Evolutionary conservation across 1,140 invertebrate genomes (phyloP).

Genomic region (Aphelinus certus): DNA sequence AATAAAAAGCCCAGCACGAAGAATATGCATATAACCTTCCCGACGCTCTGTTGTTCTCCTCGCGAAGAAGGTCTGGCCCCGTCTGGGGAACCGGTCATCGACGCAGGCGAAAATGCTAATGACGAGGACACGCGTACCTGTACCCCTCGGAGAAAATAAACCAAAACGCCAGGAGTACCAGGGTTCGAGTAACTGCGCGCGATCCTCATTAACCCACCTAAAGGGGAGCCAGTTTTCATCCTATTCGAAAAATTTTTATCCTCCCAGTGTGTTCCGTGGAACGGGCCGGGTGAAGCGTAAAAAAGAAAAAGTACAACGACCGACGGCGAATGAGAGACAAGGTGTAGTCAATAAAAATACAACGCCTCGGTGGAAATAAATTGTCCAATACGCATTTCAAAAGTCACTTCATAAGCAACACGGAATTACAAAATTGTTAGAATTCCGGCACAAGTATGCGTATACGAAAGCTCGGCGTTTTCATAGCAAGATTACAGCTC

Average conservation of each 20-base stretch:
- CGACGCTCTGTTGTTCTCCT: neutral
- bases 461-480: no score
- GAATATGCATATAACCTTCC: slow-evolving; percentile 6
- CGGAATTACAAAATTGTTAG: neutral
- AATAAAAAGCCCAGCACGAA: neutral
- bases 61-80: neutral
- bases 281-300: no score
- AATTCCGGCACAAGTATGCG: no score
- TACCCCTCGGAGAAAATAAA: neutral
- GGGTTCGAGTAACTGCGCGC: neutral
- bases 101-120: slow-evolving; percentile 18
- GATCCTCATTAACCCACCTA: neutral
- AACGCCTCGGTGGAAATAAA: no score
- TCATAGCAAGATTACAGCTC: no score
- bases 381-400: neutral
- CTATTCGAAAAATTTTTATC: no score
- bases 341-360: no score
- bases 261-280: no score
- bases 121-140: neutral
- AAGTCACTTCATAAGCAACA: neutral
- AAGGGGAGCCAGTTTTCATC: neutral
- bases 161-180: neutral
- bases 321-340: no score
- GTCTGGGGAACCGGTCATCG: slow-evolving; percentile 10
- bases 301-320: no score